Conservation (phyloP, 2,113 vertebrate genomes). For the Mirza zaza region DNA sequence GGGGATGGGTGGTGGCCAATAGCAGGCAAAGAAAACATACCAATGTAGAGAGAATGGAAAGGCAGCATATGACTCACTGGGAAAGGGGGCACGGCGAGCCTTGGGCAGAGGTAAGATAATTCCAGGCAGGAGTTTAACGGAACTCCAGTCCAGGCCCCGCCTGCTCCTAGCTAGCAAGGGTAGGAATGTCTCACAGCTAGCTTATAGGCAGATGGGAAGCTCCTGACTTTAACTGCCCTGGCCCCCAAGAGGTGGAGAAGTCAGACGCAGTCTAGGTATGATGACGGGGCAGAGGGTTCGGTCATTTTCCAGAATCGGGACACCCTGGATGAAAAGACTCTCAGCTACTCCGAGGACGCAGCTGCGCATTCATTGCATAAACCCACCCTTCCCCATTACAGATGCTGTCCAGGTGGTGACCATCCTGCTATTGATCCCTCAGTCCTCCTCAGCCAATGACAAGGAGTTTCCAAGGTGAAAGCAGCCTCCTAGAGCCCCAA, state of each 20-base stretch:
- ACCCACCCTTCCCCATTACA: background rate
- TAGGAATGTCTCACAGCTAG: background rate
- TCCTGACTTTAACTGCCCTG: background rate
- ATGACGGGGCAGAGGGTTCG: background rate
- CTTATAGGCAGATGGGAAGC: background rate
- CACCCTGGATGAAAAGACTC: background rate
- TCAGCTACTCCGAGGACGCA: background rate
- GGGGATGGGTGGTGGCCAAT: background rate
- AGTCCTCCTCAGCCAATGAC: background rate
- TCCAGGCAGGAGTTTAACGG: fast-evolving
- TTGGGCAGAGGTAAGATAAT: too few species aligned
- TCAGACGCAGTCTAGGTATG: background rate
- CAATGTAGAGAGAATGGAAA: background rate
- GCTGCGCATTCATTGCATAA: fast-evolving
- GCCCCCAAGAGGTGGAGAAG: too few species aligned
- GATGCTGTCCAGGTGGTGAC: background rate
- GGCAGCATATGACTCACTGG: background rate
- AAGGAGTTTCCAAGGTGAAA: background rate
- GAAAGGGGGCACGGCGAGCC: background rate
- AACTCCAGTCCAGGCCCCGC: too few species aligned
- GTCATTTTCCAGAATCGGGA: background rate
- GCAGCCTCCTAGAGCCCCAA: background rate
- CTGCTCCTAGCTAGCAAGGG: background rate
- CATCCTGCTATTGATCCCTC: background rate
- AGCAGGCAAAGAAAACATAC: background rate